A percentile compares a stretch with the other conserved stretches of the same genome.
These are phyloP conservation scores for Sebastes aleutianus DNA, from an alignment of 2,797 vertebrate species.

Conservation along the genomic window DNA sequence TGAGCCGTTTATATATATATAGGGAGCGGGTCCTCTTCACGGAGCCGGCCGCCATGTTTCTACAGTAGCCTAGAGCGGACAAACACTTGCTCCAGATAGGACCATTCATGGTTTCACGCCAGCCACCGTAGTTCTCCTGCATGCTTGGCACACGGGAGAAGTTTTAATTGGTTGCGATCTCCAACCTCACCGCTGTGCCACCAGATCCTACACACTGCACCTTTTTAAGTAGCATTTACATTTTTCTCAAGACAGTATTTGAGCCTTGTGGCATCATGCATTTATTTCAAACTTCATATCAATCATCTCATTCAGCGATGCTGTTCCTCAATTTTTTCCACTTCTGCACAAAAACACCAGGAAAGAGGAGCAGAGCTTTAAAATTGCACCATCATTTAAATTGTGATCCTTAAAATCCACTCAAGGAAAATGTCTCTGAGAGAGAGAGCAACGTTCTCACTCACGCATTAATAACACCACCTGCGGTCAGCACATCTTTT, in stretches of 20 bases:
- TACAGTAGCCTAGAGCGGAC: too few relatives aligned
- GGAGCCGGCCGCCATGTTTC: too few relatives aligned
- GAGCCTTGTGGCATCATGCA: not conserved
- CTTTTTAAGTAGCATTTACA: not conserved
- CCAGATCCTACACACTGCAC: too few relatives aligned
- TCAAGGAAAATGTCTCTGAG: slow-evolving; percentile 26
- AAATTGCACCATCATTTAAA: slow-evolving; percentile 46
- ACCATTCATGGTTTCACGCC: too few relatives aligned
- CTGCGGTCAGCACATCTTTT: slow-evolving; percentile 72
- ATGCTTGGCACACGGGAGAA: too few relatives aligned
- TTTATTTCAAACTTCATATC: not conserved
- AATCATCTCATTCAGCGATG: not conserved
- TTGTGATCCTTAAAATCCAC: slow-evolving; percentile 15
- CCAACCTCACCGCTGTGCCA: too few relatives aligned
- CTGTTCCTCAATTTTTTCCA: not conserved
- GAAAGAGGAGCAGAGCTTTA: slow-evolving; percentile 3
- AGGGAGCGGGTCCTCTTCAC: too few relatives aligned
- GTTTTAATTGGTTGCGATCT: too few relatives aligned
- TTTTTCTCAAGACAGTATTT: not conserved
- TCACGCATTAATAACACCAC: slow-evolving; percentile 42
- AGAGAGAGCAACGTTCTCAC: slow-evolving; percentile 24
- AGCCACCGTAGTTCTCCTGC: too few relatives aligned
- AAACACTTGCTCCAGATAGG: too few relatives aligned
- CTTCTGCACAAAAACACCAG: not conserved
- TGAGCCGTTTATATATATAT: too few relatives aligned